These are phyloP conservation scores for Entomyzon cyanotis DNA, from an alignment of 2,113 vertebrate genomes.

Conservation along the genomic window DNA sequence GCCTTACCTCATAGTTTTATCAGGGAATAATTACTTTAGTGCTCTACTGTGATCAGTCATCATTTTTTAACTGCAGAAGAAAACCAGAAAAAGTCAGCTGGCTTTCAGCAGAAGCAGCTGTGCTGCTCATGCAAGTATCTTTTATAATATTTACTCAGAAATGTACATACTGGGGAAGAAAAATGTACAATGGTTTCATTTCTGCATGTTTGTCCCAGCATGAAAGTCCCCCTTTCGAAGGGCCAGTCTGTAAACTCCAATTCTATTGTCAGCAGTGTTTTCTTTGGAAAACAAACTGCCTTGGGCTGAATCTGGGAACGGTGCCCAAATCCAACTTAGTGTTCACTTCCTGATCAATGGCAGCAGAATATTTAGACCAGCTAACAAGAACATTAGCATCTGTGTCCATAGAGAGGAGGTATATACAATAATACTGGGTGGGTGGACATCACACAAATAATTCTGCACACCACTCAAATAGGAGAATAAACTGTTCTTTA, in stretches of 20 bases:
- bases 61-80: background rate
- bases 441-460: background rate
- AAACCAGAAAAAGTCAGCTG: background rate
- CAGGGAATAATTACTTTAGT: background rate
- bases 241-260: background rate
- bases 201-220: conserved; percentile 40
- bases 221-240: conserved; percentile 27
- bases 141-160: conserved; percentile 45
- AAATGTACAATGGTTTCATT: conserved; percentile 25
- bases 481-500: background rate
- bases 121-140: background rate
- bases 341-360: background rate
- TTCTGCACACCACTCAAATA: background rate
- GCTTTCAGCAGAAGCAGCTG: background rate
- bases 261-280: conserved; percentile 29
- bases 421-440: background rate
- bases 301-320: background rate
- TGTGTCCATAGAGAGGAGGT: background rate
- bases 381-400: conserved; percentile 16
- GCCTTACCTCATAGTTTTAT: background rate
- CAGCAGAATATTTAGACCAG: background rate
- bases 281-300: conserved; percentile 24
- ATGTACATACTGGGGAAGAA: conserved; percentile 32
- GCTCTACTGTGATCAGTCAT: background rate
- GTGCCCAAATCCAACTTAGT: background rate